Evolutionary conservation across 2,113 vertebrate genomes (phyloP).

Genomic region (Progne subis): DNA sequence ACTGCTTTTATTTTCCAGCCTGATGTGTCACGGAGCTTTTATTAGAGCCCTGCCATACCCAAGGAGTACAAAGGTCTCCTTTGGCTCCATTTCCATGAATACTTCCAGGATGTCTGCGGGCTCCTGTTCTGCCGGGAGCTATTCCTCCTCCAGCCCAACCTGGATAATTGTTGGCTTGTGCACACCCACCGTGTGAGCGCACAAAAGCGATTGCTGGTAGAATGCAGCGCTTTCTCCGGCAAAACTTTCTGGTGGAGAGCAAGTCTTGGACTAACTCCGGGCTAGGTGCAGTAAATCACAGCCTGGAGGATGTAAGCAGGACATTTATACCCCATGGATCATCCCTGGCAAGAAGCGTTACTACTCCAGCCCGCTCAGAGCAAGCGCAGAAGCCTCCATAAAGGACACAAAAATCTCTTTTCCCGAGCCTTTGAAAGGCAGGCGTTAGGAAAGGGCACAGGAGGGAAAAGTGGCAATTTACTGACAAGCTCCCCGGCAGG

Average conservation of each 20-base stretch:
- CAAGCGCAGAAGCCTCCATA: background rate
- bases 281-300: background rate
- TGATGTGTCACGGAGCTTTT: rapidly evolving
- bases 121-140: background rate
- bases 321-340: background rate
- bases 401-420: background rate
- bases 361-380: background rate
- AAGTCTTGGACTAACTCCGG: background rate
- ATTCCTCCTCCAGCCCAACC: background rate
- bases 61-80: background rate
- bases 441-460: background rate
- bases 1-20: background rate
- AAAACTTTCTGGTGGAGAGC: background rate
- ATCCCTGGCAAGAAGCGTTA: background rate
- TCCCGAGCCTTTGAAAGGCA: background rate
- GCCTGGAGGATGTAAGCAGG: background rate
- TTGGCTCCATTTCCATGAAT: background rate
- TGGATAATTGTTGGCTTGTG: background rate
- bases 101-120: background rate
- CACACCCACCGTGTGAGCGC: rapidly evolving
- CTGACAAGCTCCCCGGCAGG: conserved; percentile 9
- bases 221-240: background rate
- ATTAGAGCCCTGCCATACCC: background rate
- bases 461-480: conserved; percentile 5
- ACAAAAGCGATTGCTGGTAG: background rate